Conservation (phyloP, 2,888 invertebrate genomes). For the Epinotia demarniana region DNA sequence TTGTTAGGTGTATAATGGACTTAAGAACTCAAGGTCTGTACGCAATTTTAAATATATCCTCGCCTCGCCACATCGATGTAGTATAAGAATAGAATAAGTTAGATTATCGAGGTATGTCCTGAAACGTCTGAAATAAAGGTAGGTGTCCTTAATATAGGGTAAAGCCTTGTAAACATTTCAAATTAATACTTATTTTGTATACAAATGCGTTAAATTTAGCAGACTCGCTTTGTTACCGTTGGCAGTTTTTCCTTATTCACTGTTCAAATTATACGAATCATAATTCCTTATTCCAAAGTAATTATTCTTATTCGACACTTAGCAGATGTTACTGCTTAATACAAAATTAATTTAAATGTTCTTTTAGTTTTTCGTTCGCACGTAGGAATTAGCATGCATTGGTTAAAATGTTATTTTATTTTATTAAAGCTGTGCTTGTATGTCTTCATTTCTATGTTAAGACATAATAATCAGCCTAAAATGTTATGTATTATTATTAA, state of each 20-base stretch:
- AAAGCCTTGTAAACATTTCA: background rate
- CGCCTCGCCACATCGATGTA: background rate
- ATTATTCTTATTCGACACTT: background rate
- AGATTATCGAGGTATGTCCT: background rate
- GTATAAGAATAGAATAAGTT: background rate
- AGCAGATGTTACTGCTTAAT: background rate
- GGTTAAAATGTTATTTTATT: background rate
- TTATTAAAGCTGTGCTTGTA: background rate
- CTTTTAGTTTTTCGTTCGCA: too few relatives aligned
- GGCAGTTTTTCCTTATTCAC: constrained; percentile 2
- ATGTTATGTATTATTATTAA: too few relatives aligned
- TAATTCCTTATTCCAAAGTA: background rate
- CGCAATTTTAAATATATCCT: background rate
- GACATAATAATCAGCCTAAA: constrained; percentile 6
- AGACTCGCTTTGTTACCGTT: background rate
- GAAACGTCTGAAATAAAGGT: background rate
- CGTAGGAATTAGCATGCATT: background rate
- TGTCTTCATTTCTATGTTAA: background rate
- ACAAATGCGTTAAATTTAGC: background rate
- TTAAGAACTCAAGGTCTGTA: too few relatives aligned
- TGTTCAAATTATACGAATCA: background rate
- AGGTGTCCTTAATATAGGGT: background rate
- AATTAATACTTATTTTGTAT: background rate
- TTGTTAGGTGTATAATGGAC: too few relatives aligned
- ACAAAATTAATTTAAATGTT: too few relatives aligned